Evolutionary conservation across 2,797 vertebrate genomes (phyloP), one percentile per base, ranked within the genome.

Genomic region (Peromyscus aztecus): DNA sequence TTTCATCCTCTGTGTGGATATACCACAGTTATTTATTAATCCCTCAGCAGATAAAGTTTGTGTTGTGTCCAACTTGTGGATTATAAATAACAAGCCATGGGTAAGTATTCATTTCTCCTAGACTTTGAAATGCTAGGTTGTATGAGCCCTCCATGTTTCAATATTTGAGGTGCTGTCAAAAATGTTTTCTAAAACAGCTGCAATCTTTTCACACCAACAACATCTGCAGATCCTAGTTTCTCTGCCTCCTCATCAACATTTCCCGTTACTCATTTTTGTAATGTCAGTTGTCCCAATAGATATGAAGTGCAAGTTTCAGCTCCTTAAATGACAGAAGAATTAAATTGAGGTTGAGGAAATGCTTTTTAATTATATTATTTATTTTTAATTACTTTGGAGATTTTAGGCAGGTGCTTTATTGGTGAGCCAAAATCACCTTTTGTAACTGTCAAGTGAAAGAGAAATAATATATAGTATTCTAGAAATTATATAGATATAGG

Each of bases 21-120:
- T 86, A 34, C 14, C 52, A 92, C 11, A 87, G 67, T 90, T 88
- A 80, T 61, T 80, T 87, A 52, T 84, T 52, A 19, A 67, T 67
- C 63, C 7, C n/a, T 67, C 29, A 52, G 40, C 43, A 81, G 71
- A 65, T 49, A 90, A 76, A 80, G 12, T 63, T 89, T 69, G 23
- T 63, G 8, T 76, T 73, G 24, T 69, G 24, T 52, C n/a, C 17
- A 82, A 12, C 16, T 76, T 81, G 24, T 24, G 34, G 3, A 52
- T 65, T 65, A 67, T 69, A 24, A 89, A 89, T 49, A 88, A 81
- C 29, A 76, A 89, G 82, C 27, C 6, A 55, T 34, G 8, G 43
- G 29, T 17, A 81, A 31, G 13, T 52, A 81, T 89, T 96, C 31
- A 71, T 87, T 91, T 78, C 13, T 93, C 49, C 12, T 84, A 84